phyloP scores from a whole-genome alignment of 2,797 vertebrate genomes.

The Carcharodon carcharias region DNA sequence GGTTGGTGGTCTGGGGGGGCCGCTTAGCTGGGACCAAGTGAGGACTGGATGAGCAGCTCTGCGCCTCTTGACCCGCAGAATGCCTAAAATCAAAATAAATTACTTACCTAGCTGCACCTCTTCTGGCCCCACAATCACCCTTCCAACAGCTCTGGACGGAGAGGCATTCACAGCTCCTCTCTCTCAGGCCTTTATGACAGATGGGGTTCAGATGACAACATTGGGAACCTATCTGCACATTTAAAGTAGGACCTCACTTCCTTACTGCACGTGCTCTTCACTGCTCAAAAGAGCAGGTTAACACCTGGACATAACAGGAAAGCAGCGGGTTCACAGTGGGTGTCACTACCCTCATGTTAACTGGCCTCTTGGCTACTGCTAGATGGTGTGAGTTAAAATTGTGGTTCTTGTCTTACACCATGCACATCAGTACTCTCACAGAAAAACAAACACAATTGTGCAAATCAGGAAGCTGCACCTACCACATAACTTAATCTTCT shows the following conservation, averaged over 20 bases:
- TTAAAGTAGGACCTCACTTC: neutral
- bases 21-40: neutral
- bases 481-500: conserved; percentile 78
- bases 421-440: neutral
- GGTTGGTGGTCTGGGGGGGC: neutral
- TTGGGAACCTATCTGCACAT: neutral
- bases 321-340: neutral
- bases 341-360: neutral
- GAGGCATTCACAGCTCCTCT: neutral
- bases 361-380: no score
- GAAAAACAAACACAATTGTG: neutral
- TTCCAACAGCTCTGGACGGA: neutral
- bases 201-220: neutral
- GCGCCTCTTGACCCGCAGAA: no score
- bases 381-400: neutral
- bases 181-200: neutral
- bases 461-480: conserved; percentile 41
- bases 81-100: neutral
- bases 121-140: neutral
- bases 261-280: no score
- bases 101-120: neutral
- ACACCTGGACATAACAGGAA: neutral
- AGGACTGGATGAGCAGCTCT: neutral
- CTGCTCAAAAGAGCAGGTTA: neutral
- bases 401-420: neutral